Evolutionary conservation across 2,888 invertebrate species (phyloP).

Genomic region (Heteropelma amictum): DNA sequence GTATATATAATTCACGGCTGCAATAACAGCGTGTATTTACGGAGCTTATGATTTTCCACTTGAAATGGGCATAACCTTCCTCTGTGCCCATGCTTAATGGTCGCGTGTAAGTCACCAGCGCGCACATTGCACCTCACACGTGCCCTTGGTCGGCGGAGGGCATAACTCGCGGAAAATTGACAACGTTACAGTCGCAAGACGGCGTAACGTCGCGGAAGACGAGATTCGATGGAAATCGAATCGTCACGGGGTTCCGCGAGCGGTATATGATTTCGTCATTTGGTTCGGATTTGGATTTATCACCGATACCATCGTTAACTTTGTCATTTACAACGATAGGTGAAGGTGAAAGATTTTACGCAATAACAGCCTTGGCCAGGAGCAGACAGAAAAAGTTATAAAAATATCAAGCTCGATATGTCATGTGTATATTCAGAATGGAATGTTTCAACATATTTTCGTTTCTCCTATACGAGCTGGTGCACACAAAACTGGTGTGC

Average conservation of each 20-base stretch:
- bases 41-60: constrained; percentile 73
- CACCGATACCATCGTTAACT: constrained; percentile 1
- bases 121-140: constrained; percentile 48
- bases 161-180: constrained; percentile 68
- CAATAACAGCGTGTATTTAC: constrained; percentile 70
- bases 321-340: constrained; percentile 45
- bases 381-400: constrained; percentile 20
- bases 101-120: constrained; percentile 54
- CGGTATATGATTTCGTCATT: constrained; percentile 33
- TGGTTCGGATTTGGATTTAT: no score
- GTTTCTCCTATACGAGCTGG: constrained; percentile 24
- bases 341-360: constrained; percentile 48
- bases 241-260: no score
- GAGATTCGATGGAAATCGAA: constrained; percentile 52
- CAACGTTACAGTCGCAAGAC: constrained; percentile 44
- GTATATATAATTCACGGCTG: constrained; percentile 36
- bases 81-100: constrained; percentile 64
- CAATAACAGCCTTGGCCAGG: constrained; percentile 45
- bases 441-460: background rate
- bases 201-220: constrained; percentile 23
- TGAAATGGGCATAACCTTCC: constrained; percentile 71
- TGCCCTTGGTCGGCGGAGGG: constrained; percentile 59
- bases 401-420: background rate
- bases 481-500: constrained; percentile 54
- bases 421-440: background rate